These are phyloP conservation scores for Butorides virescens DNA, from an alignment of 2,113 vertebrate species.

Conservation along the genomic window DNA sequence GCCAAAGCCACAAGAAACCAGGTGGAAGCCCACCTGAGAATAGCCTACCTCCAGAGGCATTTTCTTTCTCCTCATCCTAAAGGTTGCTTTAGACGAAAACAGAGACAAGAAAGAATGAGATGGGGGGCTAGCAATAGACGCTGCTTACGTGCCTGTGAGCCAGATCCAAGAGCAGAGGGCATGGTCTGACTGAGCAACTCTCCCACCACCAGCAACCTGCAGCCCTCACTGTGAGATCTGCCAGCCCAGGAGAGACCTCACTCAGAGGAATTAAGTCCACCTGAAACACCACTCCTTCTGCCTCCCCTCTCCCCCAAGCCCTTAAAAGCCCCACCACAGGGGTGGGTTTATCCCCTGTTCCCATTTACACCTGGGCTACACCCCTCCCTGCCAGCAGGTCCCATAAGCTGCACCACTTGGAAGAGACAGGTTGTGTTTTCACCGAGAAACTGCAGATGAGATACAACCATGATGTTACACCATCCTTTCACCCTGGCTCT, in stretches of 20 bases:
- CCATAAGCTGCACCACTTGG: background rate
- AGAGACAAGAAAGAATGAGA: background rate
- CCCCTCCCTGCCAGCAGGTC: background rate
- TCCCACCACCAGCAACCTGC: background rate
- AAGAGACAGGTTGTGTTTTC: background rate
- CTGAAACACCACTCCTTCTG: background rate
- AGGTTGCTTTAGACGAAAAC: background rate
- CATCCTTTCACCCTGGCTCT: background rate
- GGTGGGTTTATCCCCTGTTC: background rate
- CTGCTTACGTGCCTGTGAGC: background rate
- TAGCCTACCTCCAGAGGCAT: background rate
- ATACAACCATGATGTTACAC: background rate
- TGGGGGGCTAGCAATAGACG: accelerated
- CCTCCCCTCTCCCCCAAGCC: background rate
- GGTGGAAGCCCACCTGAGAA: background rate
- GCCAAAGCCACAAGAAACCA: background rate
- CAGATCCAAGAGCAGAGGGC: background rate
- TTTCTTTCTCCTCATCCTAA: background rate
- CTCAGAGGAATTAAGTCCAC: background rate
- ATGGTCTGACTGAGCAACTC: background rate
- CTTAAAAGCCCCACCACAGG: background rate
- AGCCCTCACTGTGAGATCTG: background rate
- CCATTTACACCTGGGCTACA: background rate
- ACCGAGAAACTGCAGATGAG: background rate
- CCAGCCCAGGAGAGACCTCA: background rate